Conservation (phyloP, 2,888 invertebrate species). For the Sylvicola cinctus region DNA sequence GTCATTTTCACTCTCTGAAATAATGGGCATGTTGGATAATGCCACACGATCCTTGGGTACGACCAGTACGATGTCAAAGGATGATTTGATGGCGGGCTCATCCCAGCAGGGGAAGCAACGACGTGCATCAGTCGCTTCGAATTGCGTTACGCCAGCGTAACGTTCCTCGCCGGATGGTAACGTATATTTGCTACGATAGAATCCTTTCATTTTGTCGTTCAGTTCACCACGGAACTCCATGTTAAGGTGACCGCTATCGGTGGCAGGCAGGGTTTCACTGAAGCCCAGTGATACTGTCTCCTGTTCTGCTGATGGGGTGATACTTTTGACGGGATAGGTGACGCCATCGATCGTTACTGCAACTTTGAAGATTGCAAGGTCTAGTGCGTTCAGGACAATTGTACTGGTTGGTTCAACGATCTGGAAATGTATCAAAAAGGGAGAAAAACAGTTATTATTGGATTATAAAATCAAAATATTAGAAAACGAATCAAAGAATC, state of each 20-base stretch:
- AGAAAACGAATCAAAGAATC: constrained; percentile 2
- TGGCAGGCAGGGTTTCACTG: constrained; percentile 32
- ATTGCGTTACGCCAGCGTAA: constrained; percentile 79
- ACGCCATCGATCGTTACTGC: constrained; percentile 30
- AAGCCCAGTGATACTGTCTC: constrained; percentile 52
- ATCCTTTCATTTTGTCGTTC: constrained; percentile 88
- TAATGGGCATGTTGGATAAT: constrained; percentile 78
- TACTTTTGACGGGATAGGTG: constrained; percentile 14
- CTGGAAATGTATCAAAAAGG: constrained; percentile 29
- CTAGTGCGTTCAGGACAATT: constrained; percentile 57
- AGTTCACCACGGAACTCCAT: constrained; percentile 68
- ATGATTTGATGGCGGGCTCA: constrained; percentile 89
- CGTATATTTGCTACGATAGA: constrained; percentile 76
- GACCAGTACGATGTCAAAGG: constrained; percentile 71
- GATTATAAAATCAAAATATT: too few species aligned
- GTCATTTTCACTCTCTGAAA: constrained; percentile 26
- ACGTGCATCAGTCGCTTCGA: constrained; percentile 76
- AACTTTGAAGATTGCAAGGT: constrained; percentile 47
- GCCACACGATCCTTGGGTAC: constrained; percentile 68
- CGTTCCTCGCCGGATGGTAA: constrained; percentile 53
- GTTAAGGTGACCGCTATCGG: constrained; percentile 35
- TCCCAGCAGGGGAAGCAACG: constrained; percentile 96
- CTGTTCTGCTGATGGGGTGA: constrained; percentile 28
- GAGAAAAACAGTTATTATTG: too few species aligned
- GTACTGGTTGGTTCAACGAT: constrained; percentile 40